Evolutionary conservation across 2,797 vertebrate genomes (phyloP), one percentile per base, ranked within the genome.

Genomic region (Denticeps clupeoides): DNA sequence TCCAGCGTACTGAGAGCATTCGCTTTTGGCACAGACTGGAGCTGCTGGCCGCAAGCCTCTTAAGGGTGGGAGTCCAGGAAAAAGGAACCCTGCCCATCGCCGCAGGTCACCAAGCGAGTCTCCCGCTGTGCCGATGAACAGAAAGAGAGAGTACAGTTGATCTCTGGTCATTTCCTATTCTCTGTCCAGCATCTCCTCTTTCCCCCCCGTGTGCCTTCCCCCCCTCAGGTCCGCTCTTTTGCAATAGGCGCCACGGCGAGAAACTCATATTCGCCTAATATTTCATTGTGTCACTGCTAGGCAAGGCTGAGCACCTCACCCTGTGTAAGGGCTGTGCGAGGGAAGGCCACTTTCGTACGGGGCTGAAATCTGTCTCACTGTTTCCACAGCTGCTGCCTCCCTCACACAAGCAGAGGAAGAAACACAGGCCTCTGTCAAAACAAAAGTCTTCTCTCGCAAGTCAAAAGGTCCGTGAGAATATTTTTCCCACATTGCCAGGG

Each of bases 401-500:
- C 27, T 18, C 40, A 43, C 32, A 24, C 48, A 12, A 32, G 47
- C 45, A 57, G 46, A 59, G 58, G 56, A 61, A 56, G 59, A 60
- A 56, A 51, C 47, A 45, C 24, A 53, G 50, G 26, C 41, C 22
- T 50, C 65, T 63, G 58, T 68, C 59, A 51, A 60, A 65, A 68
- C 66, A 68, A 52, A 33, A 43, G 33, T 61, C 29, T 55, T 60
- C 62, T 57, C 42, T 63, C 22, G 24, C 12, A 23, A 59, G 62
- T 60, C 60, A 63, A 60, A 19, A 63, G 58, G 57, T 58, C 58
- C 41, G 40, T 57, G 62, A 56, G 52, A 56, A 58, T 53, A 54
- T 58, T 56, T 63, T 65, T 53, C 41, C 57, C 46, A 28, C 21
- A 29, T n/a, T 35, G 45, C 33, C 42, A 44, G 46, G 40, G 33